Base-by-base conservation (phyloP, 2,888 invertebrate species). In the Masnerella sp. region DNA sequence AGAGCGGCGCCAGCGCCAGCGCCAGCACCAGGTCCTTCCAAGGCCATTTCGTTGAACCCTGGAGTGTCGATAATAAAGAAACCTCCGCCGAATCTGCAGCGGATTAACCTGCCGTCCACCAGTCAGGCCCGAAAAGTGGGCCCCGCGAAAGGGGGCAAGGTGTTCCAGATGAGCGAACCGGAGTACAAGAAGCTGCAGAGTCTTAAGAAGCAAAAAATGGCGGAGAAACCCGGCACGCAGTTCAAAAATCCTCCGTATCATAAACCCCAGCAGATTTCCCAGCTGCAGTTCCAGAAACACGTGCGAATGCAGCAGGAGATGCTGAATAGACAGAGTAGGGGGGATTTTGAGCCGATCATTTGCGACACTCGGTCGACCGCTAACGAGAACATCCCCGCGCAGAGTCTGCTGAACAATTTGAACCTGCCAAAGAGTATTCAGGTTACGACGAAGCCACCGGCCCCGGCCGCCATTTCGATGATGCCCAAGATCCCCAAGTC, bases 401-500 rank as follows among this genome's bases (percentile, higher is more conserved):
- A 88, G 77, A 87, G 85, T 79, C 69, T 88, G 22, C 65, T 87
- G 42, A 84, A 83, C 51, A 86, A 85, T 67, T 76, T 87, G 45
- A 87, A 87, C 73, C 77, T 87, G 74, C 86, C 87, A 14, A 88
- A 86, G 74, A 86, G 87, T 12, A 86, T 87, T 74, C 87, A 86
- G 75, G 85, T 87, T 25, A 84, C 85, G 54, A 87, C 85, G 58
- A 84, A 86, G 72, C 78, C 82, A 38, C 71, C 78, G 12, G 43
- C 52, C 47, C 71, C 80, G 18, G 80, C 77, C 28, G 85, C 89
- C 42, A 85, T 89, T 58, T 85, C 90, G 84, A 88, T 91, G 56
- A 88, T 95, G 89, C 94, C 94, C 47, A 94, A 93, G 87, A 94
- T 95, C 83, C 95, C 95, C 20, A 94, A 93, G 85, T 93, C 94